Percentiles rank a stretch among this genome's conserved stretches.
Conservation (phyloP, 2,888 invertebrate species). For the Cryptocephalus moraei region DNA sequence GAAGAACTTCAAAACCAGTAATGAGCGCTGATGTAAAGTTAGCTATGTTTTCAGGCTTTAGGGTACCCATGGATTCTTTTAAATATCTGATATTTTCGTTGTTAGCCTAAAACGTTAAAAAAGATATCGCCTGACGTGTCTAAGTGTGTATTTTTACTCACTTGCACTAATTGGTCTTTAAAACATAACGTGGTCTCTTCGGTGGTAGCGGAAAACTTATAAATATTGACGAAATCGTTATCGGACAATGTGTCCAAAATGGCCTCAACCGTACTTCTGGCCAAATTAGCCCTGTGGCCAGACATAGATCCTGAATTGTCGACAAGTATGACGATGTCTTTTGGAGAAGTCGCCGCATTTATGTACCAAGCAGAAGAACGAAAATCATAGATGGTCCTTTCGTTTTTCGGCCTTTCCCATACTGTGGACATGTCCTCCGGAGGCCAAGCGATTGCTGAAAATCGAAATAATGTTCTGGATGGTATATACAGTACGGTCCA, state of each 20-base stretch:
- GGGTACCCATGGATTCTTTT: slow-evolving; percentile 62
- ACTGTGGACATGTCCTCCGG: slow-evolving; percentile 53
- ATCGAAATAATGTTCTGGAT: too few species aligned
- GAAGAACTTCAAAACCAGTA: slow-evolving; percentile 83
- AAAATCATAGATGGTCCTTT: slow-evolving; percentile 84
- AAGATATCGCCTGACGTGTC: not conserved
- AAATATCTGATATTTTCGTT: slow-evolving; percentile 74
- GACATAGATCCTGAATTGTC: slow-evolving; percentile 87
- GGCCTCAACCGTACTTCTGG: slow-evolving; percentile 77
- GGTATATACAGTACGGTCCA: too few species aligned
- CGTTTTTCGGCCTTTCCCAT: slow-evolving; percentile 61
- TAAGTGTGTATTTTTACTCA: slow-evolving; percentile 27
- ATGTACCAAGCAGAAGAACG: slow-evolving; percentile 93
- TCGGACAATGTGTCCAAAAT: slow-evolving; percentile 92
- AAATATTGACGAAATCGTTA: slow-evolving; percentile 94
- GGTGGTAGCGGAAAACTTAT: slow-evolving; percentile 76
- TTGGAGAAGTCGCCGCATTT: slow-evolving; percentile 92
- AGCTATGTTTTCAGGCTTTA: slow-evolving; percentile 70
- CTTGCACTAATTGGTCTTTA: slow-evolving; percentile 81
- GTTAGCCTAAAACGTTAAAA: slow-evolving; percentile 50
- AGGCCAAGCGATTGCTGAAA: slow-evolving; percentile 72
- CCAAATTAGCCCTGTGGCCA: slow-evolving; percentile 73
- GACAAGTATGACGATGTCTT: slow-evolving; percentile 89
- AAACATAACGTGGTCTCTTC: slow-evolving; percentile 84
- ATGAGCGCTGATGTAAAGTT: slow-evolving; percentile 90